These are phyloP conservation scores for Artibeus jamaicensis DNA, from an alignment of 2,797 vertebrate genomes.

Conservation along the genomic window DNA sequence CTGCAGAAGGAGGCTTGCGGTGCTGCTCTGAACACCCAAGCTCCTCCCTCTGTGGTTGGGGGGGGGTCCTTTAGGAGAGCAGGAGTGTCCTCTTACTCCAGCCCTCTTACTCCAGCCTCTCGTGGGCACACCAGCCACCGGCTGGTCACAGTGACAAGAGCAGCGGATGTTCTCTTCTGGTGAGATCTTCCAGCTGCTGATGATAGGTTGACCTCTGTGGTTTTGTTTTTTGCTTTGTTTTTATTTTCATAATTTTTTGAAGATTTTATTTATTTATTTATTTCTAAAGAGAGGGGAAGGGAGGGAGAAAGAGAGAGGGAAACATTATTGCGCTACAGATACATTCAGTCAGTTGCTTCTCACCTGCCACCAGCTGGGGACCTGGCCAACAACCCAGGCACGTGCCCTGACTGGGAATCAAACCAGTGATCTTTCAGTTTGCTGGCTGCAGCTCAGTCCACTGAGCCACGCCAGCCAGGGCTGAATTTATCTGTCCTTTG, in stretches of 20 bases:
- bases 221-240: neutral
- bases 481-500: neutral
- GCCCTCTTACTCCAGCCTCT: neutral
- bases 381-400: no score
- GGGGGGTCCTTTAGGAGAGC: neutral
- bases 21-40: neutral
- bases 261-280: no score
- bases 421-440: no score
- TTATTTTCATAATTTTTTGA: no score
- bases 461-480: no score
- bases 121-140: neutral
- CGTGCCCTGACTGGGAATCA: no score
- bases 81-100: neutral
- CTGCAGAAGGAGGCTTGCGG: neutral
- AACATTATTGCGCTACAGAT: no score
- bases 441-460: no score
- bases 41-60: neutral
- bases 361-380: no score
- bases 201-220: neutral
- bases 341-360: no score
- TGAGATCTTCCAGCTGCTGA: neutral
- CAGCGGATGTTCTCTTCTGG: neutral
- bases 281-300: no score
- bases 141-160: neutral
- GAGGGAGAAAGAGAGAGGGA: no score